Evolutionary conservation across 1,140 invertebrate species (phyloP).

Genomic region (Hesperophylax magnus): DNA sequence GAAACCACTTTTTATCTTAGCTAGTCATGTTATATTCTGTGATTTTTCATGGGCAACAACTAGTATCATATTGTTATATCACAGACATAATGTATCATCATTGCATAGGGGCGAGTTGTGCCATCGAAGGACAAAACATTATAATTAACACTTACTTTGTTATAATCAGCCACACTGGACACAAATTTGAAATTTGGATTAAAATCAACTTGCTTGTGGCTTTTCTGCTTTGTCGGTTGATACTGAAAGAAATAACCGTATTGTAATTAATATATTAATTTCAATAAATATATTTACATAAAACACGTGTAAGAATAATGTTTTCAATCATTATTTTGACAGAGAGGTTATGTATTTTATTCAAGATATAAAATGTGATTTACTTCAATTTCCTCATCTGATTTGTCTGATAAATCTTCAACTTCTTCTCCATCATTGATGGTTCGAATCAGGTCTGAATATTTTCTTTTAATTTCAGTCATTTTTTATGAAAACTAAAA

Average conservation of each 20-base stretch:
- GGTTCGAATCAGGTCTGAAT: constrained; percentile 69
- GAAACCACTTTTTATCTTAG: too few species aligned
- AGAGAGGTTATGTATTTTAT: constrained; percentile 27
- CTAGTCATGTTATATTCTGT: too few species aligned
- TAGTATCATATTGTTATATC: too few species aligned
- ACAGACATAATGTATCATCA: too few species aligned
- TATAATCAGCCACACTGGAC: constrained; percentile 80
- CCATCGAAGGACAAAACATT: background rate
- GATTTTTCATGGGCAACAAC: too few species aligned
- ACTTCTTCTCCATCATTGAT: constrained; percentile 86
- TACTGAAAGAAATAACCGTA: constrained; percentile 71
- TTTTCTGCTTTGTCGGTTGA: constrained; percentile 83
- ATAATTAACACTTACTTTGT: constrained; percentile 66
- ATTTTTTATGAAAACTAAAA: constrained; percentile 18
- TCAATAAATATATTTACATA: background rate
- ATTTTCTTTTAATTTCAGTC: constrained; percentile 41
- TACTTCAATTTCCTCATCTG: constrained; percentile 87
- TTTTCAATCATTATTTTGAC: constrained; percentile 30
- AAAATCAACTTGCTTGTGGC: constrained; percentile 80
- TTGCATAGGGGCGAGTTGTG: background rate
- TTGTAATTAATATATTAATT: constrained; percentile 1
- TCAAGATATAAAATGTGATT: constrained; percentile 57
- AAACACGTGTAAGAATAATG: constrained; percentile 29
- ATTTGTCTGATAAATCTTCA: constrained; percentile 83
- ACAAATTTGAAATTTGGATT: constrained; percentile 84